Evolutionary conservation across 2,113 vertebrate species (phyloP).

Genomic region (Falco punctatus): DNA sequence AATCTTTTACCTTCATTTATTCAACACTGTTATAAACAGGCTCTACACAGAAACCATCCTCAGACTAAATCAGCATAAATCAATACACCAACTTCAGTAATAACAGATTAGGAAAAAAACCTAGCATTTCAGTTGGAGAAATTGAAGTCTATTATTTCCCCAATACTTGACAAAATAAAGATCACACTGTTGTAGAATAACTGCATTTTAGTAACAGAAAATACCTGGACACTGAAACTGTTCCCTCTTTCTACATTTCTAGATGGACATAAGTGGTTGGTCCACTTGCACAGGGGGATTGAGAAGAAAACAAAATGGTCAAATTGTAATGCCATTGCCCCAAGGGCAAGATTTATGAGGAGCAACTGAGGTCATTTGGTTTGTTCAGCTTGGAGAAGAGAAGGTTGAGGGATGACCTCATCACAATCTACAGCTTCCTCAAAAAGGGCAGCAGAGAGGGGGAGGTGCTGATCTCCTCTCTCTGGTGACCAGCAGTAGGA

Average conservation of each 20-base stretch:
- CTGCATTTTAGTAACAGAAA: background rate
- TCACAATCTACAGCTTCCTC: background rate
- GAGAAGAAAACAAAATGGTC: background rate
- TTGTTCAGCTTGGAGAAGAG: background rate
- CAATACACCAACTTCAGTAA: background rate
- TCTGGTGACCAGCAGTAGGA: background rate
- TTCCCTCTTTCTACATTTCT: background rate
- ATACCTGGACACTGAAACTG: background rate
- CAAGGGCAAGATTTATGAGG: rapidly evolving
- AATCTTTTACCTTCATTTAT: slow-evolving; percentile 18
- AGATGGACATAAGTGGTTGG: background rate
- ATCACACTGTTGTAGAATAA: background rate
- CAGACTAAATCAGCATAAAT: background rate
- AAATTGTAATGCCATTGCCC: background rate
- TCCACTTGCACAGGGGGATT: background rate
- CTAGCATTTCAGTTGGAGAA: background rate
- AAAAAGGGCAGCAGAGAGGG: rapidly evolving
- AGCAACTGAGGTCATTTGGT: background rate
- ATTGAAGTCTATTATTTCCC: background rate
- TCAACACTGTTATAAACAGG: background rate
- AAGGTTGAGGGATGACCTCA: background rate
- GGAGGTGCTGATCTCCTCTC: background rate
- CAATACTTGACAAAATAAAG: background rate
- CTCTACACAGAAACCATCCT: background rate
- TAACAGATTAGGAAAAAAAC: background rate